Base-by-base conservation (phyloP, 1,140 invertebrate species). In the Doryteuthis pealeii region DNA sequence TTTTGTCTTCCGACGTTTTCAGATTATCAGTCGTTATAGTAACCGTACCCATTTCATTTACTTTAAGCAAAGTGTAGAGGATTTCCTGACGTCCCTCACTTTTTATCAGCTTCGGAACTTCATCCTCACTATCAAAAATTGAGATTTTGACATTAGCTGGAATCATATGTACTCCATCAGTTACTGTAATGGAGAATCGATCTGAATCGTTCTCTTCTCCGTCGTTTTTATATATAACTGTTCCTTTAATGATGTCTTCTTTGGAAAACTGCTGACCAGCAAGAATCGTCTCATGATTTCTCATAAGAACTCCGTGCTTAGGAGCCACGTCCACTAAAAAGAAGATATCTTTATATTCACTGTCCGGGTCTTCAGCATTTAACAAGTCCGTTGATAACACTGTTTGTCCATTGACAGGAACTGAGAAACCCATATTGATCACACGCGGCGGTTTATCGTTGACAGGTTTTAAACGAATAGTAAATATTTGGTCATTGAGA, bases 81-180 rank as follows among this genome's bases (percentile, higher is more conserved):
- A 77, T 76, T n/a, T 83, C 84, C 10, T 83, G 76, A 8, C 45
- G 30, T n/a, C 73, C 70, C 72, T 75, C 74, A 2, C 35, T 62
- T 12, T 77, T 78, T 14, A 81, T 70, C 43, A 87, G 73, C 30
- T 75, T 77, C 28, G 87, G 83, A 8, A 82, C 78, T 74, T 89
- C 84, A 71, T 88, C 87, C 74, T 88, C 88, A 26, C 86, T 80
- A 28, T 79, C 78, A 35, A 80, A 78, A 22, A 85, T 78, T 1
- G 74, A 78, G 6, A 89, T 80, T 33, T 83, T 82, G 33, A 89
- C 75, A 6, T 75, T 82, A 12, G 83, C 76, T 10, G 87, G 85
- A 30, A 89, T 83, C 72, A 80, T 80, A 76, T 89, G 88, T 33
- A 84, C 77, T 1, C 88, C 86, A 82, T 89, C 89, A 31, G 88